Base-by-base conservation (phyloP, 2,888 invertebrate genomes). In the Actias luna region DNA sequence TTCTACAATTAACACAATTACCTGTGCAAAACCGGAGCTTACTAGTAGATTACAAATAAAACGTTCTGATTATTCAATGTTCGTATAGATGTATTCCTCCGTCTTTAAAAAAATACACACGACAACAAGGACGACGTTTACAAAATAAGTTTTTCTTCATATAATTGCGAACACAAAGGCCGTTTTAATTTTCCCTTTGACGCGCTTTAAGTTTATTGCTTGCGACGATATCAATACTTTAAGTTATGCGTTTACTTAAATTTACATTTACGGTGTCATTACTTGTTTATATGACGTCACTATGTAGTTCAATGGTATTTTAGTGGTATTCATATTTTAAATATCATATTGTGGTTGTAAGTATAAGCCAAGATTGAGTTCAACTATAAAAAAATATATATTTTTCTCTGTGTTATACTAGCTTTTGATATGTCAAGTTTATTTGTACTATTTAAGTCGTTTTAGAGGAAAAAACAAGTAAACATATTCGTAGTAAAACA, bases 121-220 rank as follows among this genome's bases (percentile, higher is more conserved):
- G 22, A 22, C 22, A 22, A 46, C n/a, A 46, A 46, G 1, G 22
- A 18, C 22, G 46, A 46, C 36, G 39, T 55, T 52, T 58, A 60
- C 60, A 18, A 22, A 52, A 46, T 18, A 46, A 69, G 71, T 72
- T 73, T 76, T 76, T 71, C 70, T 69, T 67, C n/a, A 65, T 71
- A 70, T 72, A 70, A 76, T 72, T 69, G 35, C 63, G 61, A 66
- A 59, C 66, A 60, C 64, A 46, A 70, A 74, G 71, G 70, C 70
- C 63, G 69, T 71, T 77, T 73, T 75, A 76, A 77, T 74, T 77
- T 75, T 73, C 67, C 64, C 64, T 60, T 60, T 63, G 64, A 63
- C 64, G 58, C 66, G 33, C 60, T 22, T 59, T 65, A n/a, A 66
- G 69, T 73, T 71, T 63, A 69, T 69, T 67, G 66, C 65, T 57